Percentiles rank a stretch among this genome's conserved stretches.
phyloP scores from a whole-genome alignment of 1,140 invertebrate genomes.

The Bombus consobrinus region DNA sequence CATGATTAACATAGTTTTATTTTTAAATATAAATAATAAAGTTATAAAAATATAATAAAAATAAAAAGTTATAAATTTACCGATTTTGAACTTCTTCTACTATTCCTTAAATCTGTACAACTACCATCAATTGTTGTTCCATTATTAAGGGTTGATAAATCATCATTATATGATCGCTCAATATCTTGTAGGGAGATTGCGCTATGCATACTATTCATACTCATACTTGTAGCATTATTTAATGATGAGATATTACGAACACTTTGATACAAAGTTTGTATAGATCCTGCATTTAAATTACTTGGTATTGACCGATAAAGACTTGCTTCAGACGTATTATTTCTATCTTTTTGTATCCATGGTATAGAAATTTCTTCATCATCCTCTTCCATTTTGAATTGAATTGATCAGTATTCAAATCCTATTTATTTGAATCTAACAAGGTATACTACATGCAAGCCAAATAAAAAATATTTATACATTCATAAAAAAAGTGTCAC shows the following conservation, averaged over 20 bases:
- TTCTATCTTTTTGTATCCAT: slow-evolving; percentile 24
- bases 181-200: slow-evolving; percentile 45
- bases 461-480: slow-evolving; percentile 31
- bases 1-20: background rate
- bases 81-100: slow-evolving; percentile 49
- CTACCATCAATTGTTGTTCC: slow-evolving; percentile 66
- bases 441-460: slow-evolving; percentile 52
- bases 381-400: slow-evolving; percentile 70
- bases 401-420: slow-evolving; percentile 41
- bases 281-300: slow-evolving; percentile 61
- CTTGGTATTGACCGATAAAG: slow-evolving; percentile 64
- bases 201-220: slow-evolving; percentile 46
- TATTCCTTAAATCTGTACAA: slow-evolving; percentile 64
- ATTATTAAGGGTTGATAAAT: slow-evolving; percentile 56
- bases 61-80: slow-evolving; percentile 51
- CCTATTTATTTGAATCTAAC: slow-evolving; percentile 46
- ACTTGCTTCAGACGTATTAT: slow-evolving; percentile 50
- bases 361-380: slow-evolving; percentile 61
- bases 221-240: slow-evolving; percentile 65
- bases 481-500: background rate
- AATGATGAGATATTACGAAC: slow-evolving; percentile 63
- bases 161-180: slow-evolving; percentile 38
- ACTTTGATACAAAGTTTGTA: slow-evolving; percentile 70
- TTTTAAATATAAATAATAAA: background rate
- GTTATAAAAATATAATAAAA: slow-evolving; percentile 21